phyloP scores from a whole-genome alignment of 2,113 vertebrate genomes.

The Brachyhypopomus occidentalis region DNA sequence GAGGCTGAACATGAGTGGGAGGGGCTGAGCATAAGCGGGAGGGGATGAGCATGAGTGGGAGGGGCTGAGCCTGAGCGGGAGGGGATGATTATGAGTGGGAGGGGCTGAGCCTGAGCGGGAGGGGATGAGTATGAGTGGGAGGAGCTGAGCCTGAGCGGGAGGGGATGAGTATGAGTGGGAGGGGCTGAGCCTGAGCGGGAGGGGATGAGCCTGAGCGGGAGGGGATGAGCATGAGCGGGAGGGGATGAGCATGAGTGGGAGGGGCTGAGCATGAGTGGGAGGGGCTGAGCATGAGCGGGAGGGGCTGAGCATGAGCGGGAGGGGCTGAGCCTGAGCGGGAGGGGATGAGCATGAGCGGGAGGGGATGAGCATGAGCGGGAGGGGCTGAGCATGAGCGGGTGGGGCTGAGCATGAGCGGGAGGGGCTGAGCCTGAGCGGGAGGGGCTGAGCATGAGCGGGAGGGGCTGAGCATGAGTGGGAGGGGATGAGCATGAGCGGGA shows the following conservation, averaged over 20 bases:
- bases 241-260: slow-evolving; percentile 7
- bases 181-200: neutral
- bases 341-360: slow-evolving; percentile 7
- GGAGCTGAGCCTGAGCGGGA: neutral
- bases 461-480: slow-evolving; percentile 4
- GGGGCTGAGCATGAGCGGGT: slow-evolving; percentile 17
- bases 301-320: slow-evolving; percentile 1
- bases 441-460: neutral
- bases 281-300: neutral
- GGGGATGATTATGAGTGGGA: neutral
- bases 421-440: slow-evolving; percentile 1
- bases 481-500: neutral
- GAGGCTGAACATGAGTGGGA: slow-evolving; percentile 5
- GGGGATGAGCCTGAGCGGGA: slow-evolving; percentile 2
- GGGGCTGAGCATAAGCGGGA: too few relatives aligned
- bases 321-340: neutral
- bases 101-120: too few relatives aligned
- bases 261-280: slow-evolving; percentile 3
- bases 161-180: too few relatives aligned
- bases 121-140: too few relatives aligned
- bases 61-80: slow-evolving; percentile 1
- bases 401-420: slow-evolving; percentile 5
- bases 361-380: slow-evolving; percentile 2
- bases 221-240: neutral
- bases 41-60: slow-evolving; percentile 5